Evolutionary conservation across 2,888 invertebrate species (phyloP).

Genomic region (Lamproptera curius): DNA sequence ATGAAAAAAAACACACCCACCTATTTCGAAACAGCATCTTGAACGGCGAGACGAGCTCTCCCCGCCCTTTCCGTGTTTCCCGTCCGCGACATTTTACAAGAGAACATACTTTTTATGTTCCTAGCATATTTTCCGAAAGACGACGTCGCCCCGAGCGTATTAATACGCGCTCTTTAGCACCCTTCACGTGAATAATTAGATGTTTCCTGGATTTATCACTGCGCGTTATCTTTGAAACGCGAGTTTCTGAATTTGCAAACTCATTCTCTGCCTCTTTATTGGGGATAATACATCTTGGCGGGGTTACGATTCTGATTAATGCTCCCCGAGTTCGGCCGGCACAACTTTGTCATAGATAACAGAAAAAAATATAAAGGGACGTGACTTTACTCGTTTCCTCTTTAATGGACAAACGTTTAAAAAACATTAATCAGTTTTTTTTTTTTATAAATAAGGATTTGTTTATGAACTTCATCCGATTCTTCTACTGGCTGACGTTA

Average conservation of each 20-base stretch:
- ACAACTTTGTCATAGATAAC: conserved; percentile 74
- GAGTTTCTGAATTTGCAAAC: conserved; percentile 73
- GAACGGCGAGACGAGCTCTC: conserved; percentile 41
- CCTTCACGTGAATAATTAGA: conserved; percentile 77
- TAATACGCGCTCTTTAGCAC: conserved; percentile 71
- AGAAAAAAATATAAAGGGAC: conserved; percentile 70
- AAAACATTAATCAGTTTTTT: too few relatives aligned
- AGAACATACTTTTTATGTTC: conserved; percentile 55
- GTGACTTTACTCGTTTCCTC: conserved; percentile 66
- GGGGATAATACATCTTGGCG: conserved; percentile 73
- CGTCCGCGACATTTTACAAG: conserved; percentile 58
- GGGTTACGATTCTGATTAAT: conserved; percentile 74
- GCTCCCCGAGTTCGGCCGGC: conserved; percentile 57
- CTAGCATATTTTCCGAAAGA: conserved; percentile 60
- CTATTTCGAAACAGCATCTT: conserved; percentile 34
- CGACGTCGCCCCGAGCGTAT: conserved; percentile 48
- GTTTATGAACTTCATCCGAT: neutral
- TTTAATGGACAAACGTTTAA: neutral
- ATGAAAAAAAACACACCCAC: neutral
- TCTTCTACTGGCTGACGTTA: conserved; percentile 15
- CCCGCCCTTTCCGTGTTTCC: conserved; percentile 71
- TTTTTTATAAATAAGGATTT: too few relatives aligned
- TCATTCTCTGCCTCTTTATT: conserved; percentile 75
- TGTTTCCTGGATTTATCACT: conserved; percentile 66
- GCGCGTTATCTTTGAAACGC: conserved; percentile 69